phyloP scores from a whole-genome alignment of 2,113 vertebrate species.

The Lepidothrix coronata region DNA sequence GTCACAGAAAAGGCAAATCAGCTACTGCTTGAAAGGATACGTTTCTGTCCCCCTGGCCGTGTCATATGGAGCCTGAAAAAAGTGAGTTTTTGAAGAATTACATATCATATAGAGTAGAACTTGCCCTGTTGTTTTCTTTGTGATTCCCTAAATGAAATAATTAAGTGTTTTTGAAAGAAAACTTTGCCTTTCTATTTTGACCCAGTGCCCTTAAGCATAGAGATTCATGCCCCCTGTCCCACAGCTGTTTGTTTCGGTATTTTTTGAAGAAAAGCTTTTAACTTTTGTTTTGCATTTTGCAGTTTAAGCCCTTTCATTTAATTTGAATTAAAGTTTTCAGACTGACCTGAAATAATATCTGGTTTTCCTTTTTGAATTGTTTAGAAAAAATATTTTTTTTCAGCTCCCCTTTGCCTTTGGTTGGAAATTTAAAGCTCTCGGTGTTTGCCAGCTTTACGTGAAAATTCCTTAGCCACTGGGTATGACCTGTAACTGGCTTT shows the following conservation, averaged over 20 bases:
- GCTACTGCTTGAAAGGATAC: background rate
- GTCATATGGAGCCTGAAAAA: background rate
- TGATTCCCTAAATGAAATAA: background rate
- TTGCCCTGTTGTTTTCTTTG: background rate
- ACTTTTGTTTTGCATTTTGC: background rate
- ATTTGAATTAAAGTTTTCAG: background rate
- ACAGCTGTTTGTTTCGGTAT: fast-evolving
- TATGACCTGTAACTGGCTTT: background rate
- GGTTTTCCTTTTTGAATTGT: background rate
- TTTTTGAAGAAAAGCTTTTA: background rate
- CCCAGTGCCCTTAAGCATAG: background rate
- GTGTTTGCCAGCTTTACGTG: background rate
- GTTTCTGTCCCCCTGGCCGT: background rate
- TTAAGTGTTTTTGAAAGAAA: background rate
- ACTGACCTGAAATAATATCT: background rate
- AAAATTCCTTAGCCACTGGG: background rate
- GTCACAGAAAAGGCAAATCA: background rate
- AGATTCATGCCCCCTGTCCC: background rate
- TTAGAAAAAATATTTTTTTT: background rate
- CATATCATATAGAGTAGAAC: background rate
- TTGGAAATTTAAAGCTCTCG: background rate
- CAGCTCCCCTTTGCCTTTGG: background rate
- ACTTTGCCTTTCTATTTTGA: background rate
- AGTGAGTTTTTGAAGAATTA: background rate
- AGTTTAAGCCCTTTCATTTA: background rate